These are phyloP conservation scores for Drosophila kambysellisi DNA, from an alignment of 2,888 invertebrate species.

Conservation along the genomic window DNA sequence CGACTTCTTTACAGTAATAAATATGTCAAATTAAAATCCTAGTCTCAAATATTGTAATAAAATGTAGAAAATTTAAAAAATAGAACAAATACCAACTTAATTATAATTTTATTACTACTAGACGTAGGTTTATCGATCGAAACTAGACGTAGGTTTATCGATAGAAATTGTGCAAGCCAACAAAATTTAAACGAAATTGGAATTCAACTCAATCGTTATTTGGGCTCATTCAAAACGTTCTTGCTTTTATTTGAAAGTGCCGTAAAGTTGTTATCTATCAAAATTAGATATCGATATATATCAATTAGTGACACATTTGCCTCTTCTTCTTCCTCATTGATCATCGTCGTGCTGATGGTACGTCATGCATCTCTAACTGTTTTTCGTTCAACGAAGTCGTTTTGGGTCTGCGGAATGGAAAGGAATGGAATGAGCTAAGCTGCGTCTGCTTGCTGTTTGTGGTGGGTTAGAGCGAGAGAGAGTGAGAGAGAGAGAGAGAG, in stretches of 20 bases:
- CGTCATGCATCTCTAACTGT: constrained; percentile 18
- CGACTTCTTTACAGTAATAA: background rate
- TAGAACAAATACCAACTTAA: background rate
- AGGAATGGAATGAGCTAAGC: constrained; percentile 14
- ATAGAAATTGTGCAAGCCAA: background rate
- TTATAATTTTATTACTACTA: background rate
- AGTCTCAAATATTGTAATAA: background rate
- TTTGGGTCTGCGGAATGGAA: constrained; percentile 7
- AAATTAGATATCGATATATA: constrained; percentile 5
- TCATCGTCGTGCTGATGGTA: constrained; percentile 1
- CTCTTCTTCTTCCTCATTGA: background rate
- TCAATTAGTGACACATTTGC: background rate
- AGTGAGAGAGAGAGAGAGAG: background rate
- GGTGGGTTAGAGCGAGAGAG: background rate
- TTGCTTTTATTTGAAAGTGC: background rate
- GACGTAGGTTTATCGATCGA: background rate
- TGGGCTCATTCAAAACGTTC: background rate
- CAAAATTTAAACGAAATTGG: background rate
- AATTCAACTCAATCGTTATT: background rate
- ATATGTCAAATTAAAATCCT: background rate
- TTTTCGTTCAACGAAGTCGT: constrained; percentile 12
- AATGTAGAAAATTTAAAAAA: background rate
- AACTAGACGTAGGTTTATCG: background rate
- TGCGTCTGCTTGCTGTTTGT: constrained; percentile 3
- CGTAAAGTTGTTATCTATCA: background rate